Evolutionary conservation across 2,797 vertebrate genomes (phyloP), one percentile per base, ranked within the genome.

Genomic region (Sebastes minor): DNA sequence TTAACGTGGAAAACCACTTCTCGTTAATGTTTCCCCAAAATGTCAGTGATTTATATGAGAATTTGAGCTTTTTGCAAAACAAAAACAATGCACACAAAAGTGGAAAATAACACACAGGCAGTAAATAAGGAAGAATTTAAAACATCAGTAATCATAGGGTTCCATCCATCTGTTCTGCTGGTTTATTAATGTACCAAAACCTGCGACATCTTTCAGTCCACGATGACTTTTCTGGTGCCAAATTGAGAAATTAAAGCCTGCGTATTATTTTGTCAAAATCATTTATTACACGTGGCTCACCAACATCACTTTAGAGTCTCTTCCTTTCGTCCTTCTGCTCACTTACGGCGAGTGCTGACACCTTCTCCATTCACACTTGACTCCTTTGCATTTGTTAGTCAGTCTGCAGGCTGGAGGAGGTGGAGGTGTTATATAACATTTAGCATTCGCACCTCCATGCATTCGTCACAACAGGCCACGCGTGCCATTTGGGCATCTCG

Each of bases 401-500:
- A 3, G 22, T 16, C 49, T 18, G 60, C 71, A 5, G 27, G 23
- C 4, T 9, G 53, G 18, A 35, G 38, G 65, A 5, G 23, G 5
- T 9, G 53, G 18, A 52, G 38, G 65, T 6, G 67, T 5, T 2
- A 13, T 33, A 13, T 4, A 9, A 0, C 62, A 3, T 4, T 8
- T 78, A 69, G 80, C 70, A 30, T 91, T 84, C 4, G 76, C 89
- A 83, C 83, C 79, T 78, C 14, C 1, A 1, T 38, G 13, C 13
- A 38, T 38, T 38, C 4, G 78, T 55, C 59, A 76, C 79, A 49
- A 1, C 1, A 7, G 74, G 13, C 57, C 81, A 23, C 92, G 74
- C 90, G 92, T 91, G 89, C 86, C 90, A 73, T 89, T 90, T 85
- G 85, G 63, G 73, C 22, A 4, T 2, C 81, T 87, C 84, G 84